Evolutionary conservation across 1,140 invertebrate genomes (phyloP), one percentile per base, ranked within the genome.

Genomic region (Zaprionus tsacasi): DNA sequence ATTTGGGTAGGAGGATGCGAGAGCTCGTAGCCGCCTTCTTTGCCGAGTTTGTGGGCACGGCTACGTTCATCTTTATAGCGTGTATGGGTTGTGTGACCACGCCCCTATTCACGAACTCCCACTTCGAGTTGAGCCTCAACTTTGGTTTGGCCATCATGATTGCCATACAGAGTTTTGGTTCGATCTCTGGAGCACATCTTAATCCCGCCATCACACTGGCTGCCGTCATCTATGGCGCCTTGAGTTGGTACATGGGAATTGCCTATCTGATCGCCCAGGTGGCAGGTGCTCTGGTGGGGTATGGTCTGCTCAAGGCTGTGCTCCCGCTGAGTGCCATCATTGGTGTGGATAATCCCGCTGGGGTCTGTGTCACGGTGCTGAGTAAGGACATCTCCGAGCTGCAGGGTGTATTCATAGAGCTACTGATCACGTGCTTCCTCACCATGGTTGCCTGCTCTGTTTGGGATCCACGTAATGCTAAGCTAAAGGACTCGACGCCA

Each of bases 161-260:
- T 79, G 87, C 91, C 91, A 93, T 95, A 67, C 93, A 97, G 94
- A 94, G 94, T 30, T 94, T 98, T 50, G 97, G 96, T 13, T 96
- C 97, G 68, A 94, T 98, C 2, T 97, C 96, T 54, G 98, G 98
- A 4, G 96, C 97, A 40, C 97, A 98, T 92, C 95, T 98, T 40
- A 98, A 98, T 93, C 97, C 97, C 0, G 97, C 97, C 0, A 96
- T 98, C 0, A 97, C 97, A 0, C 27, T 95, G 6, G 97, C 95
- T 1, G 94, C 97, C 1, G 90, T 96, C 15, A 73, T 90, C 7
- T 91, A 83, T 57, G 86, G 86, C 11, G 78, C 71, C 0, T 55
- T 91, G 38, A 95, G 95, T 17, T 82, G 97, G 8, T 91, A 94
- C 7, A 94, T 96, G 76, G 94, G 95, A 11, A 85, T 96, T 3